Evolutionary conservation across 1,140 invertebrate species (phyloP), one percentile per base, ranked within the genome.

Genomic region (Pissodes strobi): DNA sequence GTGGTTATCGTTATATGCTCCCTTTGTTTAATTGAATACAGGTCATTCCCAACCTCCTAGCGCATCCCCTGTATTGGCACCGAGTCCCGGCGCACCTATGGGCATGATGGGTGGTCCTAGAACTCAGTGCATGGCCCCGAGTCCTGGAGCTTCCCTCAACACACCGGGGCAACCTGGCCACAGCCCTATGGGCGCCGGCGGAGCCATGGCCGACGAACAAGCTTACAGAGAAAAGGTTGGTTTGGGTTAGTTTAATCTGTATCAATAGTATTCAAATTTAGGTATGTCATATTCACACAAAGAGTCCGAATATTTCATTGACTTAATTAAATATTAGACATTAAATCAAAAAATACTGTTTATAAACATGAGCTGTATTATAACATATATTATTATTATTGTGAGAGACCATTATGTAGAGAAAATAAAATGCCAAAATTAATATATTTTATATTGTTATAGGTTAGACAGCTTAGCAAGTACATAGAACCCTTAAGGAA

Each of bases 401-500:
- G n/a, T n/a, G n/a, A n/a, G n/a, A n/a, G n/a, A n/a, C n/a, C n/a
- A n/a, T n/a, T n/a, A n/a, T n/a, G n/a, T n/a, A n/a, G 13, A 22
- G 9, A 2, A 17, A 12, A 21, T 45, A 18, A 18, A 39, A 15
- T 39, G n/a, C n/a, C 2, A 27, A 5, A 9, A 60, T 12, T 34
- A 30, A 5, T 34, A 15, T 49, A 34, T 49, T 30, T 34, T 21
- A 49, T 12, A 27, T 41, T 17, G 49, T 64, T 56, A 13, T 25
- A 64, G 62, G 46, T 64, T 27, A 13, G 91, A 23, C 92, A 96
- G 73, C 81, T 97, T 2, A 92, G 89, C 70, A 95, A 94, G 77
- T 98, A 95, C 74, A 94, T 96, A 69, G 95, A 96, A 66, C 93
- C 95, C 0, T 79, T 98, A 1, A 84, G 91, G 43, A 85, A 90